Base-by-base conservation (phyloP, 2,888 invertebrate species). In the Schizotus pectinicornis region DNA sequence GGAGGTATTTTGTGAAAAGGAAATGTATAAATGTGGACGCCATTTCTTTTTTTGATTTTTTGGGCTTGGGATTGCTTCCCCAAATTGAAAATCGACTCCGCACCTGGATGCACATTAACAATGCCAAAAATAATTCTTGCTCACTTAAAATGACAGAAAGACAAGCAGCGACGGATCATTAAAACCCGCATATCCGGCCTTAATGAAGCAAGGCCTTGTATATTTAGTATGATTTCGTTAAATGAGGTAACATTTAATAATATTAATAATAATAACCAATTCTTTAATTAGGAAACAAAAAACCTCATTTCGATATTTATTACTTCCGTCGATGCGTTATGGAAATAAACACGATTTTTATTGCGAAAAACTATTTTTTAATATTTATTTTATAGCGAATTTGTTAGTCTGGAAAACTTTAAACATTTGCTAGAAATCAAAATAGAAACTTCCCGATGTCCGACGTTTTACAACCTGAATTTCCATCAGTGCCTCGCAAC, bases 321-420 rank as follows among this genome's bases (percentile, higher is more conserved):
- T 32, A 46, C 59, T 54, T 59, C 59, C 59, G 49, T 41, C 39
- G 50, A 50, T 49, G 45, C 8, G 33, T 38, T 59, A 46, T 30
- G 50, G 54, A 42, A 59, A 59, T 43, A 59, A 59, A 59, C 59
- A 58, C 32, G 2, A 43, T 53, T 58, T 56, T 58, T 58, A 58
- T 58, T 58, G 49, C 58, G 43, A 7, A 36, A 55, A 38, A 45
- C 35, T 47, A 53, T 53, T 53, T 53, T 53, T 31, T 43, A 53
- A 22, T 22, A 22, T 22, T 22, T 33, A 31, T 5, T 47, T 47
- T 39, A 30, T 31, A 51, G 39, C 36, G 37, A 53, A 58, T 58
- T 58, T 58, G 48, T 53, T 53, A 53, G 42, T 35, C 39, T 37
- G 47, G 36, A 47, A 53, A 52, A 33, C 42, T 34, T 22, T 35